Base-by-base conservation (phyloP, 1,140 invertebrate species). In the Saccostrea cuccullata region DNA sequence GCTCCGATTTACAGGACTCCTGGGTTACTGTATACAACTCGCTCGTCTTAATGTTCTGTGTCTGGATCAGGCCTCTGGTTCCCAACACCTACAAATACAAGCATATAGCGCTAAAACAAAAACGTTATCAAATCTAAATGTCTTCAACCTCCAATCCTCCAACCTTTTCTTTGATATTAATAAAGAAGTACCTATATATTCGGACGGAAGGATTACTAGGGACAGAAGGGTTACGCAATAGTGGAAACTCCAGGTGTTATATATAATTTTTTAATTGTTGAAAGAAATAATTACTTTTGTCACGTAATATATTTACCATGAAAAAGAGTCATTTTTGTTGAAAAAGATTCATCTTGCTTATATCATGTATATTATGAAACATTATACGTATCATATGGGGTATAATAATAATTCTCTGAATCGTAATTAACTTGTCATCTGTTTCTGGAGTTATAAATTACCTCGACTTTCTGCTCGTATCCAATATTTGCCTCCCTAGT, bases 391-490 rank as follows among this genome's bases (percentile, higher is more conserved):
- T n/a, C n/a, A n/a, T n/a, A n/a, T n/a, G n/a, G n/a, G n/a, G n/a
- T 20, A n/a, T 20, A 77, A 55, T 17, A 20, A 23, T 55, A 9
- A 8, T 47, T 47, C 0, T 26, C 20, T 26, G 30, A 86, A 40
- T 23, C 9, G 55, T 73, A 47, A 36, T 26, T 23, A 0, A 73
- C 30, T 36, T 36, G 30, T 36, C 30, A 1, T 36, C 30, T 36
- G 30, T 36, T 36, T 26, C 0, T 40, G 20, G 26, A 26, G 0
- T 55, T 17, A 85, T 8, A 73, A n/a, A 17, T 73, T 86, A 89
- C 88, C 83, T 70, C 82, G 2, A 89, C 86, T 56, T 82, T 85
- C n/a, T 89, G 88, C n/a, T 85, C 64, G 26, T 89, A 89, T 20
- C 88, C 88, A 47, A 55, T 58, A 23, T 86, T 82, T 26, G 55